Evolutionary conservation across 2,888 invertebrate species (phyloP).

Genomic region (Rotaria magnacalcarata): DNA sequence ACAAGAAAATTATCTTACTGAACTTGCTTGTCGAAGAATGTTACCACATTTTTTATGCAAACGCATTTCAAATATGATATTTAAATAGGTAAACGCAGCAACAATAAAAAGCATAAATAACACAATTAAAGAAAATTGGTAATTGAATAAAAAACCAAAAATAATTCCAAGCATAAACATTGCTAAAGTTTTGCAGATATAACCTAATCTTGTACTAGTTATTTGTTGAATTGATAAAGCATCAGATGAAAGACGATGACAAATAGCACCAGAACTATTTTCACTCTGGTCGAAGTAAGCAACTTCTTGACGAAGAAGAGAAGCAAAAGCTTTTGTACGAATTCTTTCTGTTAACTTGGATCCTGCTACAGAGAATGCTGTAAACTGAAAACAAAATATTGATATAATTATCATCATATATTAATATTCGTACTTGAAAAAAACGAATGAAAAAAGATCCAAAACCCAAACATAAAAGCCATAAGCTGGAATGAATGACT

Average conservation of each 20-base stretch:
- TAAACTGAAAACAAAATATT: neutral
- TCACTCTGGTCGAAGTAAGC: neutral
- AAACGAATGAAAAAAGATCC: neutral
- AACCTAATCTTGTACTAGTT: slow-evolving; percentile 59
- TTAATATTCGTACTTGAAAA: neutral
- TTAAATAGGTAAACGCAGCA: too few relatives aligned
- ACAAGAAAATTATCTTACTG: too few relatives aligned
- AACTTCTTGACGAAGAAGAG: neutral
- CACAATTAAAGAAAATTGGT: neutral
- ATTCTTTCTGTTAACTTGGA: neutral
- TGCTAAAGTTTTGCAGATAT: slow-evolving; percentile 48
- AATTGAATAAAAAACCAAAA: neutral
- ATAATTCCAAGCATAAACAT: neutral
- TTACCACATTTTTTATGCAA: too few relatives aligned
- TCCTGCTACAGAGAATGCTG: neutral
- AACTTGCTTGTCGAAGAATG: too few relatives aligned
- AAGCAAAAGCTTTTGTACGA: neutral
- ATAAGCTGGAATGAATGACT: neutral
- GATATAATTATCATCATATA: slow-evolving; percentile 43
- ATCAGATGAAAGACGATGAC: neutral
- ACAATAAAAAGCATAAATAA: neutral
- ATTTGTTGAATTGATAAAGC: slow-evolving; percentile 49
- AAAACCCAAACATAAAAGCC: neutral
- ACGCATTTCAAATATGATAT: too few relatives aligned
- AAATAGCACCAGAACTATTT: neutral